Evolutionary conservation across 1,140 invertebrate genomes (phyloP), one percentile per base, ranked within the genome.

Genomic region (Rhyzopertha dominica): DNA sequence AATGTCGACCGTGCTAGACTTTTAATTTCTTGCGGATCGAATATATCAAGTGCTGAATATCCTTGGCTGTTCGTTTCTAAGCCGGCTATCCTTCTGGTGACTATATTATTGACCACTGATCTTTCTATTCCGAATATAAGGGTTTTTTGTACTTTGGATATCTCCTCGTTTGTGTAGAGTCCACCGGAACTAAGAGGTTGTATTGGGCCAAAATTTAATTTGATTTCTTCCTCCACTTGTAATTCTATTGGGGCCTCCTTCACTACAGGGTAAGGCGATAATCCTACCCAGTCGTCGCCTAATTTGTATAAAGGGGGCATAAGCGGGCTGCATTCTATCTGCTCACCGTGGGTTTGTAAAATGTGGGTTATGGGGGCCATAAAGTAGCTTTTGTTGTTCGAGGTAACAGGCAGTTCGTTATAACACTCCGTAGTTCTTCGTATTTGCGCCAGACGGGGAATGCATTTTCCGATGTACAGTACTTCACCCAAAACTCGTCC

Each of bases 401-500:
- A 17, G 7, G 5, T 5, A 9, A 44, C 28, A 7, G 31, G 30
- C 10, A 35, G 19, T 13, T 36, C 31, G n/a, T 36, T 2, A 18
- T 14, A 44, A 36, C 32, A 36, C 5, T 35, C n/a, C 3, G 1
- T 9, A 5, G 22, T 36, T 9, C 30, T 7, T 8, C 22, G 12
- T 16, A 44, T 10, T 0, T 10, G 17, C 8, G 20, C 24, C 5
- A 16, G 16, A 10, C 16, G 24, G 2, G 32, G 14, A 26, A 16
- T 25, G 8, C 31, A 44, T 26, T 14, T 5, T 2, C 18, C 12
- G 4, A 44, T 37, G 19, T 37, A 28, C n/a, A 25, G 20, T 10
- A 37, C 32, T 26, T 44, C 32, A 1, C 34, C 43, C 16, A 37
- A 14, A 14, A 37, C 12, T 12, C 31, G 19, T 25, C 20, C 43